Conservation (phyloP, 37 sponge, comb jelly and placozoan genomes). For the Hexactinellida sp. region DNA sequence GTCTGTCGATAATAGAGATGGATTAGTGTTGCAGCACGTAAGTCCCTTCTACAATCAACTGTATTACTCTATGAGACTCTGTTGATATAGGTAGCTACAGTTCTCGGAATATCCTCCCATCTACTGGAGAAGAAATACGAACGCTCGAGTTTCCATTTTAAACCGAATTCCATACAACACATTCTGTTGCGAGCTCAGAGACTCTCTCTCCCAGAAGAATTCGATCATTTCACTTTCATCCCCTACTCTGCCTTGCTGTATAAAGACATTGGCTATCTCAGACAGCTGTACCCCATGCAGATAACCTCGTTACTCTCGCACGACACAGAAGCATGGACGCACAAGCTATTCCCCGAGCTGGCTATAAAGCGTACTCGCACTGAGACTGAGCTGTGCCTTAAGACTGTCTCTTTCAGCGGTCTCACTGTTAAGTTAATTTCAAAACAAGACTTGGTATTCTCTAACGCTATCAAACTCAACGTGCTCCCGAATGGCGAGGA, state of each 20-base stretch:
- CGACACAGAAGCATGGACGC: neutral
- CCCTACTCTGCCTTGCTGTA: neutral
- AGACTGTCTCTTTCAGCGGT: neutral
- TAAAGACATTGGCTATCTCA: neutral
- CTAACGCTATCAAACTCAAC: neutral
- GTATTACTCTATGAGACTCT: too few relatives aligned
- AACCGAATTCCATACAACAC: neutral
- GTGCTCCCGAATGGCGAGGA: neutral
- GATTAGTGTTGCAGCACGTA: neutral
- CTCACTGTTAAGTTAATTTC: neutral
- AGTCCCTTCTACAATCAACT: neutral
- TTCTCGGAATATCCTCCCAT: neutral
- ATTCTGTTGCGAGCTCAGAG: neutral
- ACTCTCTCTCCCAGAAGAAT: neutral
- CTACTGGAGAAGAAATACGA: neutral
- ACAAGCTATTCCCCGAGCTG: neutral
- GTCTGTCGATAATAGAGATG: neutral
- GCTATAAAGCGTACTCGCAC: neutral
- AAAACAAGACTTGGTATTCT: neutral
- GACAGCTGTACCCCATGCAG: neutral
- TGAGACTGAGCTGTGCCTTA: neutral
- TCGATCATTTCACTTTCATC: neutral
- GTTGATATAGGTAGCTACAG: neutral
- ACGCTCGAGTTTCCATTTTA: neutral
- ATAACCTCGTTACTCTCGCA: neutral